Conservation (phyloP, 2,113 vertebrate genomes). For the Carassius auratus region DNA sequence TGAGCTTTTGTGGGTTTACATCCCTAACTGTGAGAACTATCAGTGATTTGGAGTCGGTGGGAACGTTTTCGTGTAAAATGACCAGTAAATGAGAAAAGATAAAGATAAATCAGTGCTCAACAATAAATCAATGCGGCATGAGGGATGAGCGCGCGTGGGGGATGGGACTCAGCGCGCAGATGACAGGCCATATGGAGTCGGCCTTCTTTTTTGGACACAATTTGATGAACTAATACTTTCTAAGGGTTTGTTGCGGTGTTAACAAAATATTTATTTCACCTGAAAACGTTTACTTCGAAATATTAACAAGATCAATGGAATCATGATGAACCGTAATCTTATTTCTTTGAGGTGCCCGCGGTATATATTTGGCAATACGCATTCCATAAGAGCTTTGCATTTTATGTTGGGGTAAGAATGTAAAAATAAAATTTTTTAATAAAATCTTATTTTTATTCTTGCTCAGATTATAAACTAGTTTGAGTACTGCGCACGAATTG, state of each 20-base stretch:
- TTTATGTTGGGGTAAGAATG: background rate
- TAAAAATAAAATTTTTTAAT: background rate
- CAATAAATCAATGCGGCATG: constrained; percentile 50
- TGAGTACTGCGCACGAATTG: background rate
- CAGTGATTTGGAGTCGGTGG: background rate
- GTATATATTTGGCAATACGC: background rate
- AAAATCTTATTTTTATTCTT: background rate
- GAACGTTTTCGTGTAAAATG: background rate
- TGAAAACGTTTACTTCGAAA: constrained; percentile 21
- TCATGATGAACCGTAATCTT: background rate
- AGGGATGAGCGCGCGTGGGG: constrained; percentile 44
- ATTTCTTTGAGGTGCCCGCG: background rate
- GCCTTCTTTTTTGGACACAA: constrained; percentile 69
- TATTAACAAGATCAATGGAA: background rate
- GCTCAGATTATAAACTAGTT: background rate
- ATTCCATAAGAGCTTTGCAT: background rate
- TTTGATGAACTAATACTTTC: constrained; percentile 77
- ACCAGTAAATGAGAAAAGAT: background rate
- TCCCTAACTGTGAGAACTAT: background rate
- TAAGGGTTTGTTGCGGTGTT: constrained; percentile 80
- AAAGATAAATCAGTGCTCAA: constrained; percentile 50
- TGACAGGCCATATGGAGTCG: constrained; percentile 84
- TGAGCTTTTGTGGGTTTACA: background rate
- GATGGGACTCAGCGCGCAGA: constrained; percentile 71
- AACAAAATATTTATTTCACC: constrained; percentile 64